A percentile compares a stretch with the other conserved stretches of the same genome.
These are phyloP conservation scores for Alcedo atthis DNA, from an alignment of 2,797 vertebrate genomes.

Conservation along the genomic window DNA sequence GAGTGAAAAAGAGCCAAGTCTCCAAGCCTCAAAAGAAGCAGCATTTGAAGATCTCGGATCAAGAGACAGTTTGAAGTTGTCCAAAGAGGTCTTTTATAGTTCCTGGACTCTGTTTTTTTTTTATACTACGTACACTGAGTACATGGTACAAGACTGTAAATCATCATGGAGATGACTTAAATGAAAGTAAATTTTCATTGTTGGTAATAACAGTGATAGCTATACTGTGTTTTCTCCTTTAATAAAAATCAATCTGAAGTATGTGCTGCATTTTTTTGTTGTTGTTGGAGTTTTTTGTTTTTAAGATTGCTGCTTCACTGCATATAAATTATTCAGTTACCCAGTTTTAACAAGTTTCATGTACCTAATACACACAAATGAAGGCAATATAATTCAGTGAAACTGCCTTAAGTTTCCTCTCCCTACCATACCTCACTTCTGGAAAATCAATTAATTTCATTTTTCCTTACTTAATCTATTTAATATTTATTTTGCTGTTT, in stretches of 20 bases:
- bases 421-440: not conserved
- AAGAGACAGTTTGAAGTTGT: not conserved
- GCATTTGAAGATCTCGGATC: not conserved
- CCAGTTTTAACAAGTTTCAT: not conserved
- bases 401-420: not conserved
- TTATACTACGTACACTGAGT: rapidly evolving
- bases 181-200: not conserved
- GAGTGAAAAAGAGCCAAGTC: not conserved
- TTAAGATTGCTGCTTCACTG: not conserved
- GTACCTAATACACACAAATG: not conserved
- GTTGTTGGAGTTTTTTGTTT: not conserved
- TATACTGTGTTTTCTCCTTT: not conserved
- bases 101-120: not conserved
- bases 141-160: not conserved
- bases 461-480: slow-evolving; percentile 18
- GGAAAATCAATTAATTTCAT: slow-evolving; percentile 23
- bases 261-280: not conserved
- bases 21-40: not conserved
- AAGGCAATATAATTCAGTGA: not conserved
- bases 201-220: not conserved
- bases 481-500: slow-evolving; percentile 55
- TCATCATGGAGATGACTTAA: not conserved
- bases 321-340: not conserved
- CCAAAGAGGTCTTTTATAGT: not conserved
- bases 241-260: not conserved